Conservation (phyloP, 2,797 vertebrate species). For the Sphaeramia orbicularis region DNA sequence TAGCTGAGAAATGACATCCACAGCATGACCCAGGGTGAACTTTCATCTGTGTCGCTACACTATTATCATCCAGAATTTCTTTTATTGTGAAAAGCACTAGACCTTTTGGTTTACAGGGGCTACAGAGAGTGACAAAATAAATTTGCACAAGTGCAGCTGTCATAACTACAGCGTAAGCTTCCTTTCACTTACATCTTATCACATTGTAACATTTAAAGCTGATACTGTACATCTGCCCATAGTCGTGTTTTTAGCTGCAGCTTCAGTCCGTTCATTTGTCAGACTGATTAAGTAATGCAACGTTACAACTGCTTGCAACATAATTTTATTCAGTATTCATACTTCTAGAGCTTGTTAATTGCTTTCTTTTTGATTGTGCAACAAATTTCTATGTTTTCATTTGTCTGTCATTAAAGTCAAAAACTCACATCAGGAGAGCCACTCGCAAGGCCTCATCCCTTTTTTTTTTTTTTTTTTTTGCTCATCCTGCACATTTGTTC, state of each 20-base stretch:
- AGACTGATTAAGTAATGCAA: no score
- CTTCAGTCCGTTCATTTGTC: background rate
- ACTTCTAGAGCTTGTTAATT: no score
- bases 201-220: background rate
- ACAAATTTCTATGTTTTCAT: no score
- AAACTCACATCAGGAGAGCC: no score
- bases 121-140: background rate
- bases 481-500: no score
- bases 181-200: background rate
- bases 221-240: background rate
- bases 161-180: no score
- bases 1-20: slow-evolving; percentile 5
- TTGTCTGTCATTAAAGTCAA: no score
- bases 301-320: no score
- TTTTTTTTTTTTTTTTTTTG: no score
- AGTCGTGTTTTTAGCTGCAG: background rate
- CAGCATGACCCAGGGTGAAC: background rate
- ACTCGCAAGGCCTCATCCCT: no score
- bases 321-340: no score
- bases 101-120: background rate
- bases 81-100: background rate
- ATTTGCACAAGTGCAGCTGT: background rate
- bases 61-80: background rate
- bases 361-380: no score
- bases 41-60: background rate